Evolutionary conservation across 2,113 vertebrate species (phyloP), one percentile per base, ranked within the genome.

Genomic region (Ictalurus punctatus): DNA sequence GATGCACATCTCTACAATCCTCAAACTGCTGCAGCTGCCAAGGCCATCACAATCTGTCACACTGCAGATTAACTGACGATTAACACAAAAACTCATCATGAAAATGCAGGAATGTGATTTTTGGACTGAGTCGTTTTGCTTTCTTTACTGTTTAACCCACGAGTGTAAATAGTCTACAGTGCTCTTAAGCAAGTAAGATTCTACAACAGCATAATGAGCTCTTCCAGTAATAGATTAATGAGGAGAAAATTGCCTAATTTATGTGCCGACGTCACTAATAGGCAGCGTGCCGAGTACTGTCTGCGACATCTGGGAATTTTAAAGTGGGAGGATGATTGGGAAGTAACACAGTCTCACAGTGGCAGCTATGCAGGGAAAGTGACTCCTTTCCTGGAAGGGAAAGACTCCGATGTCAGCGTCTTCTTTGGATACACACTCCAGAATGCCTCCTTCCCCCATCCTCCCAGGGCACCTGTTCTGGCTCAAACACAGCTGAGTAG

Each of bases 281-380:
- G 73, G 91, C 87, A 90, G 87, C 54, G 78, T 40, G 21, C 58
- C 30, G 16, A 25, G 34, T 61, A 83, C 30, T 44, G 58, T 63
- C 10, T 83, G 34, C 2, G 58, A 40, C 30, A 82, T 82, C 80
- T 63, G 81, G 81, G 71, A 56, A 90, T 86, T 87, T 89, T 89
- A 84, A 83, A 85, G 37, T 91, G 93, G 92, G 94, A 95, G 92
- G 88, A 71, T 89, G 91, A 91, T 89, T 93, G 93, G 93, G 92
- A 94, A 95, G 92, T 93, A 93, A 94, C 92, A 92, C 88, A 71
- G 91, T 90, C 82, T 91, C 83, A 37, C 67, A 74, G 86, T 63
- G 71, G 48, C 71, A 56, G 71, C 85, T 81, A 37, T 88, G 30
- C 67, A 61, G 89, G 52, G 61, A 85, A 89, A 89, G 90, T 89